Evolutionary conservation across 2,113 vertebrate species (phyloP).

Genomic region (Coregonus clupeaformis): DNA sequence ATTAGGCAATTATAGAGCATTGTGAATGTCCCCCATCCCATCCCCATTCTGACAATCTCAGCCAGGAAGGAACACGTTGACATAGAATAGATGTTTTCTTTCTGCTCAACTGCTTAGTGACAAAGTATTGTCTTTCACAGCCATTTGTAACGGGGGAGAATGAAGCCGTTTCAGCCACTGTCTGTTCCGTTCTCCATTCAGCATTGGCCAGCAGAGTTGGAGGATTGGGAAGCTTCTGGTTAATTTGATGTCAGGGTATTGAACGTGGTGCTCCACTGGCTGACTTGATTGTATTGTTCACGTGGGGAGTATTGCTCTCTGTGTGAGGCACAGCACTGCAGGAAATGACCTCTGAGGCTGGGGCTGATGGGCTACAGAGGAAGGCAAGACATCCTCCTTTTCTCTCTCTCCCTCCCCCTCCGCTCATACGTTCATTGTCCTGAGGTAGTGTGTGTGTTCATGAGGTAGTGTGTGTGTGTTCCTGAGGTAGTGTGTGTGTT

Average conservation of each 20-base stretch:
- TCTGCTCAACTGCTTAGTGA: too few relatives aligned
- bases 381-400: neutral
- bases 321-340: conserved; percentile 30
- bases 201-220: too few relatives aligned
- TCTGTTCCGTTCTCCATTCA: too few relatives aligned
- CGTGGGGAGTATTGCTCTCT: conserved; percentile 41
- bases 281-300: conserved; percentile 60
- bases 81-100: conserved; percentile 2
- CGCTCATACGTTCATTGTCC: neutral
- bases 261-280: conserved; percentile 39
- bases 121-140: too few relatives aligned
- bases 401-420: neutral
- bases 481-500: too few relatives aligned
- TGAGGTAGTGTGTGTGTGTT: too few relatives aligned
- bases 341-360: conserved; percentile 61
- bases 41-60: too few relatives aligned
- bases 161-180: too few relatives aligned
- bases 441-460: too few relatives aligned
- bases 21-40: too few relatives aligned
- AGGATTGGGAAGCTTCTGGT: conserved; percentile 1
- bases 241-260: conserved; percentile 53
- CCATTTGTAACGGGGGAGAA: too few relatives aligned
- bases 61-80: neutral
- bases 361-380: conserved; percentile 38
- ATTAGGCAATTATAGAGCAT: neutral